Percentiles rank a stretch among this genome's conserved stretches.
Conservation (phyloP, 2,888 invertebrate genomes). For the Campoplex nolae region DNA sequence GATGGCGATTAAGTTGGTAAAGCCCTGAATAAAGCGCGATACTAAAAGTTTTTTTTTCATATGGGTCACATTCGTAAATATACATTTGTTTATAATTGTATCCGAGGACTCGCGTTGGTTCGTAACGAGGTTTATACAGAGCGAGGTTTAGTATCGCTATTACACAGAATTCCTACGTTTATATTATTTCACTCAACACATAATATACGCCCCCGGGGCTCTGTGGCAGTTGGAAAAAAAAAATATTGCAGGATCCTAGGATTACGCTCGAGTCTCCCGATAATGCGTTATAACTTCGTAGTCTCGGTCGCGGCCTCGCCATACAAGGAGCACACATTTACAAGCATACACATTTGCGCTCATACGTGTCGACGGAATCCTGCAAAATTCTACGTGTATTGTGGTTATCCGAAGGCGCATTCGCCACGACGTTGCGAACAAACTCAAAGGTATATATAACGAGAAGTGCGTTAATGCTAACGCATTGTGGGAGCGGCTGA, state of each 20-base stretch:
- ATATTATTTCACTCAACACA: conserved; percentile 54
- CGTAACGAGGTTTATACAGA: conserved; percentile 39
- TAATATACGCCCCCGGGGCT: conserved; percentile 42
- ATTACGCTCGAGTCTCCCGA: conserved; percentile 53
- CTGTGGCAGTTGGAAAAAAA: conserved; percentile 19
- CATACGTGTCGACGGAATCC: conserved; percentile 36
- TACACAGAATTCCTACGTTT: conserved; percentile 52
- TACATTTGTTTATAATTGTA: conserved; percentile 20
- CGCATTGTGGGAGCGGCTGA: conserved; percentile 81
- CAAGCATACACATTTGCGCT: conserved; percentile 4
- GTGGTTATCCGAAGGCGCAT: conserved; percentile 45
- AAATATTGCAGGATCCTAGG: conserved; percentile 53
- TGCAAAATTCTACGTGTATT: conserved; percentile 51
- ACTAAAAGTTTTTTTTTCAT: neutral
- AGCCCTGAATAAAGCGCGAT: neutral
- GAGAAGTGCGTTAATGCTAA: conserved; percentile 79
- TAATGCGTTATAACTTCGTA: conserved; percentile 58
- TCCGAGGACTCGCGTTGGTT: conserved; percentile 34
- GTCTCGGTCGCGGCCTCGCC: conserved; percentile 52
- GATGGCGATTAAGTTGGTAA: conserved; percentile 7
- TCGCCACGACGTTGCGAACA: conserved; percentile 50
- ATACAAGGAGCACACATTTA: conserved; percentile 55
- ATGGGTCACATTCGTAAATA: conserved; percentile 19
- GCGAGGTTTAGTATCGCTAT: conserved; percentile 50
- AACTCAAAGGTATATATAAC: conserved; percentile 73